Evolutionary conservation across 92 coral and sea anemone genomes (phyloP).

Genomic region (Paramuricea clavata): DNA sequence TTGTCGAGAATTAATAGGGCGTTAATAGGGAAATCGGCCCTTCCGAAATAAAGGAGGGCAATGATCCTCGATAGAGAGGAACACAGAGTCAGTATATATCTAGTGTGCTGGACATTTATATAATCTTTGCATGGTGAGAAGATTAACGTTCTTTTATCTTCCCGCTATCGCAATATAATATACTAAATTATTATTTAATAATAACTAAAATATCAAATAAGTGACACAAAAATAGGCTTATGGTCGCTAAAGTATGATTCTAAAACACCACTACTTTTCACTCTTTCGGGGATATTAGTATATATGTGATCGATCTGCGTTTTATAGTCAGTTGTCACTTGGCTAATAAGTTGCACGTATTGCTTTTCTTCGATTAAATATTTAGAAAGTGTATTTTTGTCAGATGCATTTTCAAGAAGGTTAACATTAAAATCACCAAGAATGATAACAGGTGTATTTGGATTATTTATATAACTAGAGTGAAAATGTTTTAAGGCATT

Average conservation of each 20-base stretch:
- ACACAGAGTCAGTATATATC: no score
- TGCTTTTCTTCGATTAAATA: slow-evolving; percentile 62
- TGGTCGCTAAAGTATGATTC: slow-evolving; percentile 82
- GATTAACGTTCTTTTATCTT: no score
- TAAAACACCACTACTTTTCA: slow-evolving; percentile 65
- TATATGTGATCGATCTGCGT: slow-evolving; percentile 65
- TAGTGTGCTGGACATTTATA: no score
- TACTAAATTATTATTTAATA: no score
- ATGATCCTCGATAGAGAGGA: no score
- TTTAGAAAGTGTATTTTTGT: slow-evolving; percentile 34
- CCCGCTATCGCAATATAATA: no score
- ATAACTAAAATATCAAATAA: background rate
- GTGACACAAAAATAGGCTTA: slow-evolving; percentile 69
- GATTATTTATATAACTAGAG: slow-evolving; percentile 41
- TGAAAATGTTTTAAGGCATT: slow-evolving; percentile 36
- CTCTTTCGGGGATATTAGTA: slow-evolving; percentile 66
- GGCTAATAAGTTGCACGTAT: slow-evolving; percentile 64
- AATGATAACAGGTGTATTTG: background rate
- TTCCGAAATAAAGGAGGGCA: no score
- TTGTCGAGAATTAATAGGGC: no score
- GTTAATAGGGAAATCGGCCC: no score
- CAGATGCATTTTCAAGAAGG: background rate
- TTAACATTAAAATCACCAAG: slow-evolving; percentile 9
- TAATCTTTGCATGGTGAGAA: no score
- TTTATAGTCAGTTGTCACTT: slow-evolving; percentile 71